Conservation (phyloP, 2,888 invertebrate genomes). For the Branchipolynoe longqiensis region DNA sequence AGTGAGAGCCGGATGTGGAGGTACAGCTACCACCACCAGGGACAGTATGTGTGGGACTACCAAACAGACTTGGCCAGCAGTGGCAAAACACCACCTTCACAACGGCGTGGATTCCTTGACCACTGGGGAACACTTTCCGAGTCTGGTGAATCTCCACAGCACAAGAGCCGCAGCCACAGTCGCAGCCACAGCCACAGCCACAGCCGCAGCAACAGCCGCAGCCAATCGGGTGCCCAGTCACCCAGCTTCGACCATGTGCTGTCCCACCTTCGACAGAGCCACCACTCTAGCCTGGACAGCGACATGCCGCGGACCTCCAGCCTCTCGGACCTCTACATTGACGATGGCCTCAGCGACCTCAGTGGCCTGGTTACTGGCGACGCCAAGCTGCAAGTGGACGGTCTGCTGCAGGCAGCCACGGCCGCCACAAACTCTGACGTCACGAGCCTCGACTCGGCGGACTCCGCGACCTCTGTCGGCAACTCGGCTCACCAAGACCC, state of each 20-base stretch:
- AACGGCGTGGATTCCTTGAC: constrained; percentile 28
- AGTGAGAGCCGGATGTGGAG: background rate
- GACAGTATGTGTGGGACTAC: constrained; percentile 65
- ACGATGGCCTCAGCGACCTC: constrained; percentile 63
- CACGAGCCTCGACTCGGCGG: constrained; percentile 24
- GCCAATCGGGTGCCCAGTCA: constrained; percentile 24
- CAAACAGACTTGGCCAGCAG: constrained; percentile 60
- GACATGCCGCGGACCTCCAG: constrained; percentile 16
- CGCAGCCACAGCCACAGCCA: too few relatives aligned
- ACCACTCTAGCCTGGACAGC: constrained; percentile 12
- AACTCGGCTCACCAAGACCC: background rate
- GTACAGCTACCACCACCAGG: constrained; percentile 57
- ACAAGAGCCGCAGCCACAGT: background rate
- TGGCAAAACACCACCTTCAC: constrained; percentile 3
- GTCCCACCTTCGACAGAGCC: constrained; percentile 19
- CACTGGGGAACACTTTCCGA: constrained; percentile 31
- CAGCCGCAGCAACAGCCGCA: constrained; percentile 3
- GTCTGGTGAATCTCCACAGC: background rate
- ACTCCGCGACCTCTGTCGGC: background rate
- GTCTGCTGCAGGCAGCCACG: background rate
- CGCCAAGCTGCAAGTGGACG: constrained; percentile 30
- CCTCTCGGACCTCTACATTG: constrained; percentile 63
- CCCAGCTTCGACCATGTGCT: constrained; percentile 55
- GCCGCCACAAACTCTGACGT: constrained; percentile 31
- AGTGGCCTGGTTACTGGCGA: constrained; percentile 39